A percentile compares a stretch with the other conserved stretches of the same genome.
phyloP scores from a whole-genome alignment of 2,113 vertebrate species.

The Amphiprion percula region DNA sequence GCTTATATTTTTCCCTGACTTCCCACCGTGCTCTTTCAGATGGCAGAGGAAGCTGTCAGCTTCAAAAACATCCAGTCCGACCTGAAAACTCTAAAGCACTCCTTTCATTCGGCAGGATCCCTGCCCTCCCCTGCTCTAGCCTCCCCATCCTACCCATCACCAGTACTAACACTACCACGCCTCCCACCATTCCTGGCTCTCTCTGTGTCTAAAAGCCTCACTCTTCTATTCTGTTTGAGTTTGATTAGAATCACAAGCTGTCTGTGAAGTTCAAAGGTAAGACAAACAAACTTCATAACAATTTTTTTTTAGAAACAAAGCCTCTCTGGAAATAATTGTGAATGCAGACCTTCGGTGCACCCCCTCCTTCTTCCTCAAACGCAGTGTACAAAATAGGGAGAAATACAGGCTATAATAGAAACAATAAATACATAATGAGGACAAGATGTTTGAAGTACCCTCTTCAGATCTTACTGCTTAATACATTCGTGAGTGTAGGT shows the following conservation, averaged over 20 bases:
- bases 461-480: conserved; percentile 65
- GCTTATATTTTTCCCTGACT: conserved; percentile 55
- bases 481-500: conserved; percentile 73
- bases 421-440: conserved; percentile 77
- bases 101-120: conserved; percentile 53
- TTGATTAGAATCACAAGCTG: conserved; percentile 61
- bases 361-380: conserved; percentile 20
- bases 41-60: conserved; percentile 73
- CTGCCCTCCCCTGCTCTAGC: conserved; percentile 7
- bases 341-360: conserved; percentile 19
- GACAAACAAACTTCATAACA: conserved; percentile 42
- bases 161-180: background rate
- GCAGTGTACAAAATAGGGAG: conserved; percentile 47
- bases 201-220: conserved; percentile 36
- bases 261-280: conserved; percentile 54
- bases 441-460: conserved; percentile 72
- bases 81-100: conserved; percentile 69
- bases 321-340: conserved; percentile 33
- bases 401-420: conserved; percentile 61
- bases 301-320: background rate
- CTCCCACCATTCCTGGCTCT: conserved; percentile 7
- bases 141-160: conserved; percentile 10
- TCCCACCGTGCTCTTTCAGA: conserved; percentile 67
- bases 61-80: conserved; percentile 72
- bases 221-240: conserved; percentile 62